These are phyloP conservation scores for Leucophenga varia DNA, from an alignment of 1,140 invertebrate genomes.

Conservation along the genomic window DNA sequence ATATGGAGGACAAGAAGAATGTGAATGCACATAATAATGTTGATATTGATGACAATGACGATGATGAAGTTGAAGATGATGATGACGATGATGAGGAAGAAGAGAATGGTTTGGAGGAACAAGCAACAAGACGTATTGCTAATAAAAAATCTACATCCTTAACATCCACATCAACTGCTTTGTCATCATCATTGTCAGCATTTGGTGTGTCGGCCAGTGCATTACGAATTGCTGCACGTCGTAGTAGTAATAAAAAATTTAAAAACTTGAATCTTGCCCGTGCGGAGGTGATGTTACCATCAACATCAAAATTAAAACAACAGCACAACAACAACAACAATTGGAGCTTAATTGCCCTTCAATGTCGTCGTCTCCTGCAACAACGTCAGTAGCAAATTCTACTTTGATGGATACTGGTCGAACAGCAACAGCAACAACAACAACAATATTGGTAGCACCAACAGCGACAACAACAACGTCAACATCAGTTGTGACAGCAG, in stretches of 20 bases:
- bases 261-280: slow-evolving; percentile 52
- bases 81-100: slow-evolving; percentile 27
- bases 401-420: no score
- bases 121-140: no score
- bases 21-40: not conserved
- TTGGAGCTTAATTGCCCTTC: slow-evolving; percentile 38
- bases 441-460: slow-evolving; percentile 2
- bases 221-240: slow-evolving; percentile 36
- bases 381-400: slow-evolving; percentile 13
- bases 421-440: slow-evolving; percentile 5
- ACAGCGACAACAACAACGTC: slow-evolving; percentile 4
- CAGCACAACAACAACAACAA: slow-evolving; percentile 40
- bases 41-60: not conserved
- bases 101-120: slow-evolving; percentile 22
- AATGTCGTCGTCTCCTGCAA: slow-evolving; percentile 9
- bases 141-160: no score
- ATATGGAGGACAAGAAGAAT: not conserved
- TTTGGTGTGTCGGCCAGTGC: slow-evolving; percentile 25
- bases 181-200: no score
- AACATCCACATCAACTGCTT: no score
- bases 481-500: not conserved
- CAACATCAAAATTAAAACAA: slow-evolving; percentile 47
- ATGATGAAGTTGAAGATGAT: slow-evolving; percentile 11
- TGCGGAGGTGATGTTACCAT: slow-evolving; percentile 49
- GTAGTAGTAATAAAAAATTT: slow-evolving; percentile 47